Evolutionary conservation across 2,113 vertebrate genomes (phyloP).

Genomic region (Gobius niger): DNA sequence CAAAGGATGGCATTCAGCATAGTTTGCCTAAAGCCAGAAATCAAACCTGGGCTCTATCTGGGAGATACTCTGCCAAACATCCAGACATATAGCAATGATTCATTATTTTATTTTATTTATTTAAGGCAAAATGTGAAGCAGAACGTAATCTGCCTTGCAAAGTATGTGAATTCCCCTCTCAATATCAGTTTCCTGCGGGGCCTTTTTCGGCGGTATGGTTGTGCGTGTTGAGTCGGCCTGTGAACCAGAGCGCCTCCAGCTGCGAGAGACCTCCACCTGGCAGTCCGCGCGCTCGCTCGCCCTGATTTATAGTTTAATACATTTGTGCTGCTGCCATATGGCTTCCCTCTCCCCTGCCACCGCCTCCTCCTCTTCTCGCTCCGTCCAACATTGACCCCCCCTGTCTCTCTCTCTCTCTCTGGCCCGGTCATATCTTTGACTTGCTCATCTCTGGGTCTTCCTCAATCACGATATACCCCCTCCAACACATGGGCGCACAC

Average conservation of each 20-base stretch:
- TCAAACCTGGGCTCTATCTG: no score
- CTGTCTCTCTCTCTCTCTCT: conserved; percentile 3
- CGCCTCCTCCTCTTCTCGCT: conserved; percentile 14
- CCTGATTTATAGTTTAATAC: conserved; percentile 78
- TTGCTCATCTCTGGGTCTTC: conserved; percentile 64
- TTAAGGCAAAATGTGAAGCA: not conserved
- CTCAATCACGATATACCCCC: conserved; percentile 62
- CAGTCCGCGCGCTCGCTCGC: conserved; percentile 57
- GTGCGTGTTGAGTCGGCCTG: conserved; percentile 19
- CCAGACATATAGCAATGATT: not conserved
- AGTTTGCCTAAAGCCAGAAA: no score
- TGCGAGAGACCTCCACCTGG: conserved; percentile 59
- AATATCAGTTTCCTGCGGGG: not conserved
- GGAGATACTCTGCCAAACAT: no score
- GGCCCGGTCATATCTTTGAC: conserved; percentile 58
- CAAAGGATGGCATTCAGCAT: no score
- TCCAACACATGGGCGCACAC: conserved; percentile 9
- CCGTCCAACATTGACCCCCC: conserved; percentile 37
- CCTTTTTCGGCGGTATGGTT: conserved; percentile 1
- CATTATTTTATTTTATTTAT: not conserved
- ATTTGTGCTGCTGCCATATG: conserved; percentile 76
- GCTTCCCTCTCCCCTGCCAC: conserved; percentile 54
- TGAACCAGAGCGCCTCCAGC: conserved; percentile 31
- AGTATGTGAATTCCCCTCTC: not conserved
- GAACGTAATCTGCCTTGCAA: not conserved